These are phyloP conservation scores for Ceriagrion tenellum DNA, from an alignment of 2,888 invertebrate genomes.

Conservation along the genomic window DNA sequence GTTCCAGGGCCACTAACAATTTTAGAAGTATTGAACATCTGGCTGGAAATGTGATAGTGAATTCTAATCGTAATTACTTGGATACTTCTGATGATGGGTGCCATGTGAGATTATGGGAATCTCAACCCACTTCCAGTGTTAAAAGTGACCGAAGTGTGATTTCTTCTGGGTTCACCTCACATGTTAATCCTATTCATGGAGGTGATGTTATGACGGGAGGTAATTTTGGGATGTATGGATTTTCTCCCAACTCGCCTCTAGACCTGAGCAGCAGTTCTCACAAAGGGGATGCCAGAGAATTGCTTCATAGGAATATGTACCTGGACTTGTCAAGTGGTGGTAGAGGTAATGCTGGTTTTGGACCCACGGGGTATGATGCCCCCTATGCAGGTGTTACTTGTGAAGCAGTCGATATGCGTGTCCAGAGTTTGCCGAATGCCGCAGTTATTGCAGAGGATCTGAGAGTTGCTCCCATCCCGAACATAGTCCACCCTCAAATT, in stretches of 20 bases:
- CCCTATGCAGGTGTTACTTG: background rate
- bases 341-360: background rate
- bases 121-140: background rate
- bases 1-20: slow-evolving; percentile 52
- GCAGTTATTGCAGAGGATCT: background rate
- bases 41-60: slow-evolving; percentile 52
- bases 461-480: background rate
- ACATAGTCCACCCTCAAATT: background rate
- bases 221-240: slow-evolving; percentile 43
- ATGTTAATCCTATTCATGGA: slow-evolving; percentile 1
- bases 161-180: slow-evolving; percentile 21
- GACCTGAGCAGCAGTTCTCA: slow-evolving; percentile 55
- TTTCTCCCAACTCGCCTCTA: slow-evolving; percentile 40
- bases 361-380: background rate
- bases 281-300: slow-evolving; percentile 41
- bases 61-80: slow-evolving; percentile 44
- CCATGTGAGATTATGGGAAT: slow-evolving; percentile 19
- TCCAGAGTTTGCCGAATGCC: background rate
- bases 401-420: slow-evolving; percentile 38
- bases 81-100: background rate
- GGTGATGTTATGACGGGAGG: slow-evolving; percentile 18
- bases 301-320: slow-evolving; percentile 59
- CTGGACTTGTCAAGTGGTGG: slow-evolving; percentile 56
- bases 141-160: slow-evolving; percentile 58
- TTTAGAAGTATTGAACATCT: slow-evolving; percentile 61